A percentile compares a stretch with the other conserved stretches of the same genome.
phyloP scores from a whole-genome alignment of 2,113 vertebrate genomes.

The Phainopepla nitens region DNA sequence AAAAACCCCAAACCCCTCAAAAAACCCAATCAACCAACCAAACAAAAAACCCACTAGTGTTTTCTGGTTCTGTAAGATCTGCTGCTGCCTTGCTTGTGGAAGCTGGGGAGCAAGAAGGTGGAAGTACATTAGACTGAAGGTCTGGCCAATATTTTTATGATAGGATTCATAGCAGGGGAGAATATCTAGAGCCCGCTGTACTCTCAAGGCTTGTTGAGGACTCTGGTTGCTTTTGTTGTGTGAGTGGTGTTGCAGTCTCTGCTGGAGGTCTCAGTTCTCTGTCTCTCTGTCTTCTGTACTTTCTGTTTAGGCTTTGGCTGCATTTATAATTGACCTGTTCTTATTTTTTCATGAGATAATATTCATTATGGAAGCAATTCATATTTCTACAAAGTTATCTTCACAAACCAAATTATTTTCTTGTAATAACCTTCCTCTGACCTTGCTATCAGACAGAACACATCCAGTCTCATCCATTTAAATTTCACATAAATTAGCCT shows the following conservation, averaged over 20 bases:
- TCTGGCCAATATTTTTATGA: not conserved
- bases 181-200: not conserved
- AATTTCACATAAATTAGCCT: not conserved
- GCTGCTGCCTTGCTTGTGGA: not conserved
- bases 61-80: not conserved
- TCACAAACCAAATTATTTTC: not conserved
- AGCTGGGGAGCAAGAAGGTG: not conserved
- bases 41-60: accelerated
- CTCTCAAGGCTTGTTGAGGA: not conserved
- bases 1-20: not conserved
- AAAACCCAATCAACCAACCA: not conserved
- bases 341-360: not conserved
- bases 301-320: not conserved
- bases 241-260: not conserved
- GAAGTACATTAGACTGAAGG: not conserved
- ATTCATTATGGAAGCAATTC: not conserved
- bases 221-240: not conserved
- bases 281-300: not conserved
- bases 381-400: not conserved
- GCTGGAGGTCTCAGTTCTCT: not conserved
- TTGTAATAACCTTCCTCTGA: conserved; percentile 23
- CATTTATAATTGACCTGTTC: not conserved
- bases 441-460: not conserved
- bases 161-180: not conserved
- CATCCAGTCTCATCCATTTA: not conserved